Conservation (phyloP, 2,888 invertebrate species). For the Orthosia incerta region DNA sequence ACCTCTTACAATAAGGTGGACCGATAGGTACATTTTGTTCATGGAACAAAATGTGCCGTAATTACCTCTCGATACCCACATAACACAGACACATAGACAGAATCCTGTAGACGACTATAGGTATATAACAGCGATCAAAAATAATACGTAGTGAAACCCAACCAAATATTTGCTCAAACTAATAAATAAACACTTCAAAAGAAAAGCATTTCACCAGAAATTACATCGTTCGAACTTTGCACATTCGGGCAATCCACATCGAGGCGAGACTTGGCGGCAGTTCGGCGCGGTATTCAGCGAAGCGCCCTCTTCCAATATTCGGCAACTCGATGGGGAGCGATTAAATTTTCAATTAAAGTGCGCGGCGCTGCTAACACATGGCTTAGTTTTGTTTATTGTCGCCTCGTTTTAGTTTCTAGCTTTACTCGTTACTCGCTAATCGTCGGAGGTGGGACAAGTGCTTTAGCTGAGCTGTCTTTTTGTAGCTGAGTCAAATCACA, state of each 20-base stretch:
- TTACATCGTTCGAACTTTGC: constrained; percentile 28
- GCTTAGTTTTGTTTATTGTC: constrained; percentile 46
- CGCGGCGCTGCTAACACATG: constrained; percentile 29
- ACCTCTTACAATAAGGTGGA: too few relatives aligned
- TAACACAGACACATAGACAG: too few relatives aligned
- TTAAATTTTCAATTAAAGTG: constrained; percentile 68
- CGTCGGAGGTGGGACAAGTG: too few relatives aligned
- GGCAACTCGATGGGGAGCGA: constrained; percentile 48
- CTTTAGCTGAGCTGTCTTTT: too few relatives aligned
- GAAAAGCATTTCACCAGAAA: constrained; percentile 18
- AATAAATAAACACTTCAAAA: not conserved
- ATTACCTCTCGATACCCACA: too few relatives aligned
- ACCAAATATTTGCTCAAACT: not conserved
- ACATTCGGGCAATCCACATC: not conserved
- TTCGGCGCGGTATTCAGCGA: constrained; percentile 36
- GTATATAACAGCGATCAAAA: not conserved
- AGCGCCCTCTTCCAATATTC: constrained; percentile 59
- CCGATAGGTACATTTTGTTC: too few relatives aligned
- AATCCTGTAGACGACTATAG: too few relatives aligned
- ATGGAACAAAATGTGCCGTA: too few relatives aligned
- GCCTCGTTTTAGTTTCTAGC: not conserved
- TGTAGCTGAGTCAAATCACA: not conserved
- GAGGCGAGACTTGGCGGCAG: constrained; percentile 44
- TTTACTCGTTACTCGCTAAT: too few relatives aligned
- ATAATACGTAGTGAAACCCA: not conserved